Evolutionary conservation across 2,888 invertebrate genomes (phyloP), one percentile per base, ranked within the genome.

Genomic region (Harpalus rubripes): DNA sequence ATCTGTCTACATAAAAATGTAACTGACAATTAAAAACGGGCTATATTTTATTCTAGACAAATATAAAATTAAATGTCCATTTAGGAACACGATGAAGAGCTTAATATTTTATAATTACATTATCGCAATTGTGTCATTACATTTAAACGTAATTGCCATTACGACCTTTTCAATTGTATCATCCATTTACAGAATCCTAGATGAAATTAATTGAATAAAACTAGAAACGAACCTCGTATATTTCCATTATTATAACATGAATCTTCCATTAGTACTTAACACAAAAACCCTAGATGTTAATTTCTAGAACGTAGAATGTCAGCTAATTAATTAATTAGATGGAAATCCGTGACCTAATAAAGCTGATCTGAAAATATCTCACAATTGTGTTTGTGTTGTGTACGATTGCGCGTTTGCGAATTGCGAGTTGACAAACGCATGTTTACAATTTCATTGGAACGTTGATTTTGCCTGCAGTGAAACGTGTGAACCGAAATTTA

Each of bases 231-330:
- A 65, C 65, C 8, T n/a, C 12, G 15, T 68, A 68, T 39, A 68
- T 68, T 68, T 68, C 68, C 39, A 68, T 68, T 68, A 68, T 39
- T n/a, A n/a, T 7, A 68, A 68, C 68, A 68, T 68, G 68, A 68
- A 68, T 68, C 68, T 68, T 68, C 68, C 68, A 68, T 68, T 68
- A 68, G 39, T 68, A 68, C 68, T 7, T n/a, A 39, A 8, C 32
- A 39, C 15, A 68, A 68, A 68, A 68, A 68, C 68, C 15, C 68
- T 39, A 39, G 68, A 68, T 68, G 12, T 15, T 41, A 15, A 68
- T 68, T 68, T 68, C 39, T 39, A 68, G 68, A 68, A 32, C 68
- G 68, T 39, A 32, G 32, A 68, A 68, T 15, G 68, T 39, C 39
- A 39, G 32, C 3, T 68, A 68, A 68, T 68, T 68, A 68, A 68